Evolutionary conservation across 2,888 invertebrate genomes (phyloP), one percentile per base, ranked within the genome.

Genomic region (Latrodectus hesperus): DNA sequence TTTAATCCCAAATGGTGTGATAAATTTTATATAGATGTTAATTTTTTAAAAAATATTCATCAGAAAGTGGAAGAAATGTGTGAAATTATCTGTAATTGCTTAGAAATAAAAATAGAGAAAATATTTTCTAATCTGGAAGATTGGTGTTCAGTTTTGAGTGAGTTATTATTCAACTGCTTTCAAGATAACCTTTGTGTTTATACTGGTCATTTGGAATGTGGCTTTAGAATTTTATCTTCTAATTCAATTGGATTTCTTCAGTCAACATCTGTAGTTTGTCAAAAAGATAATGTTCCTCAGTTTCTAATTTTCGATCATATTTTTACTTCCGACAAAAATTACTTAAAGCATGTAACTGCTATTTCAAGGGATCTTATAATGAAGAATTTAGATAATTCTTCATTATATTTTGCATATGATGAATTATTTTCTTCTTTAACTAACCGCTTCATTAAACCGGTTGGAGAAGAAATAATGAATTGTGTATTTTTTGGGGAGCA

Each of bases 101-200:
- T 88, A 9, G 78, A 78, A 12, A 53, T 73, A 76, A 72, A 65
- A 22, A 76, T 88, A 65, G 6, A 49, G 9, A 53, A 51, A 22
- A 52, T 38, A 10, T 78, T 84, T 67, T 84, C 84, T n/a, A 64
- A 79, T 51, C 9, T 22, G 11, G 17, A 55, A 55, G 65, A 67
- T 10, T 71, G 52, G 14, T 60, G 26, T 22, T 12, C 53, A 0
- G 22, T 38, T 26, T 14, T 87, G 6, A 51, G 16, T 49, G 72
- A 88, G 71, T 52, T 88, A 49, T 65, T 88, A n/a, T 79, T 84
- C 80, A 65, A 84, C 6, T 77, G 84, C n/a, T 88, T 88, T 80
- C 60, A 71, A 65, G 71, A 80, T 51, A 79, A 84, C 67, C 53
- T 88, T 5, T 84, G 88, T 72, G 84, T 88, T 12, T 88, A 49